Base-by-base conservation (phyloP, 2,113 vertebrate genomes). In the Tapirus terrestris region DNA sequence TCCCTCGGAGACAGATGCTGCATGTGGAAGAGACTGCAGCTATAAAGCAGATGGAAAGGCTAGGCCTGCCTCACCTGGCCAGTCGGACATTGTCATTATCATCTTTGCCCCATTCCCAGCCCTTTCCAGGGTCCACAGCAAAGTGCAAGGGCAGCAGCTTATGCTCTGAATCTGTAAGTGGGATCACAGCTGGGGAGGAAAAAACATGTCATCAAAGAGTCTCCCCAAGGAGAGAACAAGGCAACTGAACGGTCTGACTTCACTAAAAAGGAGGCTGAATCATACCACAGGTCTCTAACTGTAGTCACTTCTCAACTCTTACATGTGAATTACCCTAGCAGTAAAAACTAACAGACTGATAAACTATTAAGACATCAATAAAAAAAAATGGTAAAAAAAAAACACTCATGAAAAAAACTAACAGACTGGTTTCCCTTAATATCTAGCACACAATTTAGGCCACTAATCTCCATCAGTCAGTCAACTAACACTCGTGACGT, bases 61-160 rank as follows among this genome's bases (percentile, higher is more conserved):
- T 36, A 67, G 8, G 39, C 31, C 20, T 5, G 75, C 58, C 98
- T 96, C 21, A 99, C 99, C 99, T 99, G 81, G 99, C 99, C 97
- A 99, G 97, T 95, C 98, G 99, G 97, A 99, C 99, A 1, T 99
- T 99, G 99, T 99, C 99, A 0, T 75, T 94, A 98, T 99, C 99
- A 10, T 99, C 99, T 79, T 99, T 99, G 0, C 99, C 99, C 99
- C 99, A 99, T 94, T 99, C 99, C 99, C 99, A 99, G 8, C 99
- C 99, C 96, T 99, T 99, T 51, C 99, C 99, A 0, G 99, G 99
- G 76, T 99, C 99, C 98, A 99, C 99, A 0, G 99, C 99, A 8
- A 99, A 99, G 98, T 99, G 99, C 96, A 99, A 98, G 0, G 99
- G 99, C n/a, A 99, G 99, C 99, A 99, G 99, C 97, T 99, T 99